Evolutionary conservation across 2,797 vertebrate genomes (phyloP).

Genomic region (Columba guinea): DNA sequence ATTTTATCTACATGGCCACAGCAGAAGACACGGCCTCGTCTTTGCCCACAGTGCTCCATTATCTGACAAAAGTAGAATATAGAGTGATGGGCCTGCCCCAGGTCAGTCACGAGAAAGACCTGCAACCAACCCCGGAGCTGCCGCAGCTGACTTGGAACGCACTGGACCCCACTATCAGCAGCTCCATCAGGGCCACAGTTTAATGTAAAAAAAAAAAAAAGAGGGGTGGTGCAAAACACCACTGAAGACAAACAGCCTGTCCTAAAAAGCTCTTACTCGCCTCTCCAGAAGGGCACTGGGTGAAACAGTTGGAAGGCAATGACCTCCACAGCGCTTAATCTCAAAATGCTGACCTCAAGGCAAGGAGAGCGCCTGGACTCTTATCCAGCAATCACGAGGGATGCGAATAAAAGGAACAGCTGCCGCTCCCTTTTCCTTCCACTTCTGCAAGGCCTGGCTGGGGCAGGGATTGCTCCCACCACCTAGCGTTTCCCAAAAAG

Average conservation of each 20-base stretch:
- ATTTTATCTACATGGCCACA: not conserved
- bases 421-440: conserved; percentile 32
- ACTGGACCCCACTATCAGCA: not conserved
- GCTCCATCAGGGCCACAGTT: not conserved
- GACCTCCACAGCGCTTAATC: not conserved
- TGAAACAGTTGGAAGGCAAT: not conserved
- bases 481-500: not conserved
- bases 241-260: not conserved
- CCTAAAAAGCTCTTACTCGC: not conserved
- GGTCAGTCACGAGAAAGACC: not conserved
- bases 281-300: not conserved
- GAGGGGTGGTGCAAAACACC: not conserved
- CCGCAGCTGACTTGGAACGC: not conserved
- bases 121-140: not conserved
- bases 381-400: not conserved
- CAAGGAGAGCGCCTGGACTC: not conserved
- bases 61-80: not conserved
- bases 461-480: not conserved
- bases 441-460: not conserved
- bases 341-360: not conserved
- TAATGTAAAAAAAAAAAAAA: conserved; percentile 2
- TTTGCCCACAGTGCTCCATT: fast-evolving
- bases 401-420: not conserved
- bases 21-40: not conserved
- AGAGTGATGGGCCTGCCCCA: fast-evolving